Percentiles rank a stretch among this genome's conserved stretches.
phyloP scores from a whole-genome alignment of 2,888 invertebrate species.

The Papilio protenor region DNA sequence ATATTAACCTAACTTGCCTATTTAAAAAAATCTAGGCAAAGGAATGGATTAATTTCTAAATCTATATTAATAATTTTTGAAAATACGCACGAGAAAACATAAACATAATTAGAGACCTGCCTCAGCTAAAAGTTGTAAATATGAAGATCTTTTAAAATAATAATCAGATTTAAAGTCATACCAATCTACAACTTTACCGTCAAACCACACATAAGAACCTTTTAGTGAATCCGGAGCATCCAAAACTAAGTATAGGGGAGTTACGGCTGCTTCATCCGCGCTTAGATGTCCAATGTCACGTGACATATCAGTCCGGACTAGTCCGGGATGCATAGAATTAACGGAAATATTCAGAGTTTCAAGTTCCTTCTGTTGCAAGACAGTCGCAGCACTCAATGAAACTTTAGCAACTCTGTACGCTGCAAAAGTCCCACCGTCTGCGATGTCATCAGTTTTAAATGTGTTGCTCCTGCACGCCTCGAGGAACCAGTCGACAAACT shows the following conservation, averaged over 20 bases:
- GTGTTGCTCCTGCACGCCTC: slow-evolving; percentile 76
- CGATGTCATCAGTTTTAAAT: slow-evolving; percentile 61
- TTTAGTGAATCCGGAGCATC: slow-evolving; percentile 79
- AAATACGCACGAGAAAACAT: background rate
- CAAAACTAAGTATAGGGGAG: slow-evolving; percentile 81
- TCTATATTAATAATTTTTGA: background rate
- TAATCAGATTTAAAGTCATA: slow-evolving; percentile 62
- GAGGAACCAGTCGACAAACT: slow-evolving; percentile 85
- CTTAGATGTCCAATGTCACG: slow-evolving; percentile 83
- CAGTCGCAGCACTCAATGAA: slow-evolving; percentile 69
- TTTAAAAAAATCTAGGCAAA: too few relatives aligned
- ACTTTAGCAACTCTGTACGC: slow-evolving; percentile 89
- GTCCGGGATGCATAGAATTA: slow-evolving; percentile 89
- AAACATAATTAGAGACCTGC: background rate
- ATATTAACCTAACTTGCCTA: too few relatives aligned
- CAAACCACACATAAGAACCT: slow-evolving; percentile 86
- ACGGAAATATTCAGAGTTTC: slow-evolving; percentile 81
- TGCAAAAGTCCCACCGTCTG: slow-evolving; percentile 81
- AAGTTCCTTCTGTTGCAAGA: slow-evolving; percentile 57
- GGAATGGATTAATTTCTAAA: background rate
- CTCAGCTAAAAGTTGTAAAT: background rate
- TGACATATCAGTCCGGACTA: slow-evolving; percentile 91
- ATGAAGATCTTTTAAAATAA: slow-evolving; percentile 57
- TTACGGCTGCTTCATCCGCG: slow-evolving; percentile 83
- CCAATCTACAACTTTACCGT: slow-evolving; percentile 84